Conservation (phyloP, 2,797 vertebrate genomes). For the Buphagus erythrorhynchus region DNA sequence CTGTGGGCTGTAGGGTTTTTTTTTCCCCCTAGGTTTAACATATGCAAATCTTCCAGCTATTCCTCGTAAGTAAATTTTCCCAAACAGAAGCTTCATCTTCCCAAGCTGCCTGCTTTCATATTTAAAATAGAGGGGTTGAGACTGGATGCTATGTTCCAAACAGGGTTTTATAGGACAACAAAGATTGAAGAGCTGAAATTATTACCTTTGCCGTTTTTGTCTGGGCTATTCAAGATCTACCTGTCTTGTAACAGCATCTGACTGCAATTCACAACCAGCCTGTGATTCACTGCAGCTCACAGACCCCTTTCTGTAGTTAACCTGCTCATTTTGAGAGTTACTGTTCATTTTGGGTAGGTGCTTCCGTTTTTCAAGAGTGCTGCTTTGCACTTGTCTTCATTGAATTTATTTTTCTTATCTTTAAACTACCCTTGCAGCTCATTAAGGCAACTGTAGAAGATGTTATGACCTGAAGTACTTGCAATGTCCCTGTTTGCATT, state of each 20-base stretch:
- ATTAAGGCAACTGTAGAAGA: background rate
- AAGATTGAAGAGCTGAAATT: background rate
- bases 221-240: background rate
- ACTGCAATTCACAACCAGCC: background rate
- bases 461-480: background rate
- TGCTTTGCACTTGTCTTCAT: background rate
- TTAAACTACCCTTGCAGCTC: background rate
- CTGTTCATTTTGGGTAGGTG: background rate
- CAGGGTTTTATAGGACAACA: background rate
- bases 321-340: background rate
- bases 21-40: background rate
- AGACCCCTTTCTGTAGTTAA: background rate
- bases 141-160: background rate
- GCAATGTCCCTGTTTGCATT: background rate
- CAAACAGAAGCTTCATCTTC: background rate
- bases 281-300: background rate
- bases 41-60: constrained; percentile 1
- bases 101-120: background rate
- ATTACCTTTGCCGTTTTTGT: background rate
- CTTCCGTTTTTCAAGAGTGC: background rate
- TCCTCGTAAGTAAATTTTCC: background rate
- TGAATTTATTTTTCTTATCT: background rate
- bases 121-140: background rate
- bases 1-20: background rate
- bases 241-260: background rate